phyloP scores from a whole-genome alignment of 2,888 invertebrate genomes.

The Magallana nippona region DNA sequence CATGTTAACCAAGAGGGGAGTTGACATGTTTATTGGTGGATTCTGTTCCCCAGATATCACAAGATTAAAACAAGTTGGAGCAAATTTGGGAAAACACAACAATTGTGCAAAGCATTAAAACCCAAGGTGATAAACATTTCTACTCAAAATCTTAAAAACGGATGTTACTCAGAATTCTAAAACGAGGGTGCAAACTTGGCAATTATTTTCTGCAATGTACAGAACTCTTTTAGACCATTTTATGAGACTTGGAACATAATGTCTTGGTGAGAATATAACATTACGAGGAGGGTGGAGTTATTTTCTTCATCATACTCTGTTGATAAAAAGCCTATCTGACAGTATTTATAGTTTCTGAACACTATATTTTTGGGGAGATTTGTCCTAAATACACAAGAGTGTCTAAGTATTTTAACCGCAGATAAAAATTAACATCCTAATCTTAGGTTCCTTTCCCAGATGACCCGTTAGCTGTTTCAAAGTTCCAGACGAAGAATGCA shows the following conservation, averaged over 20 bases:
- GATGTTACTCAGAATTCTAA: background rate
- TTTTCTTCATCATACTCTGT: background rate
- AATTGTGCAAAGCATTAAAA: conserved; percentile 18
- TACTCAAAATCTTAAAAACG: background rate
- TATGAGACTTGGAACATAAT: background rate
- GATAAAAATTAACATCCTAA: background rate
- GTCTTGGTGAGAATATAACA: background rate
- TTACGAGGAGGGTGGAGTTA: background rate
- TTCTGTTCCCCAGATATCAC: conserved; percentile 4
- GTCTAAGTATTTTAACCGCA: no score
- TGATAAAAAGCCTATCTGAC: no score
- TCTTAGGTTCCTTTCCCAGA: background rate
- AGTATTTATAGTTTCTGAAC: no score
- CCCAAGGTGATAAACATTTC: background rate
- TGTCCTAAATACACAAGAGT: no score
- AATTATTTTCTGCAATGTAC: background rate
- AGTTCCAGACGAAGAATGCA: conserved; percentile 18
- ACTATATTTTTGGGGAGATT: no score
- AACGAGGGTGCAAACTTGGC: background rate
- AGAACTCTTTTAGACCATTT: background rate
- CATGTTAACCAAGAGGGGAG: background rate
- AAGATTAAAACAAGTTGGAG: conserved; percentile 8
- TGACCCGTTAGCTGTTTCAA: background rate
- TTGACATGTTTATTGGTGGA: conserved; percentile 15
- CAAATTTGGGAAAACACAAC: conserved; percentile 5